Percentiles rank a stretch among this genome's conserved stretches.
Conservation (phyloP, 2,888 invertebrate species). For the Ischnus inquisitorius region DNA sequence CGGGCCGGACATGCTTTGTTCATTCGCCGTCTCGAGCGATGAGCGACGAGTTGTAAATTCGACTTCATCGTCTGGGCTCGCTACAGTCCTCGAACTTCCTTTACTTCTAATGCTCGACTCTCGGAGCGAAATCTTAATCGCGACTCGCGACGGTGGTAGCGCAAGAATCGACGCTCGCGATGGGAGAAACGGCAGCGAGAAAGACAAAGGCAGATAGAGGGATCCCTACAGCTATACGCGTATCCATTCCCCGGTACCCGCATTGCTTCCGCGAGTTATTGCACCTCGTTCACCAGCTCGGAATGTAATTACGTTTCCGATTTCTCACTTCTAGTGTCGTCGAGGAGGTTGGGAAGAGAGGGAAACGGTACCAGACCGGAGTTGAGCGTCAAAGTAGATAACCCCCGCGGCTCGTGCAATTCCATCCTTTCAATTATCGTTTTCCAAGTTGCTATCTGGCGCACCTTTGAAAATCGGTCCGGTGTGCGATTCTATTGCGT, state of each 20-base stretch:
- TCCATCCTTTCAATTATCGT: slow-evolving; percentile 48
- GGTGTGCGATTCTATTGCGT: slow-evolving; percentile 7
- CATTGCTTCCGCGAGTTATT: slow-evolving; percentile 54
- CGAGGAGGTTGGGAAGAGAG: slow-evolving; percentile 7
- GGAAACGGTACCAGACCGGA: slow-evolving; percentile 19
- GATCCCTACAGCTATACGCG: slow-evolving; percentile 1
- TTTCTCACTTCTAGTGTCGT: slow-evolving; percentile 60
- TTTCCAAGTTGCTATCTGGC: slow-evolving; percentile 13
- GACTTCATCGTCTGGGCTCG: background rate
- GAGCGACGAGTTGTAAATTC: background rate
- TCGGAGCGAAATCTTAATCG: slow-evolving; percentile 55
- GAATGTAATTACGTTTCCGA: slow-evolving; percentile 68
- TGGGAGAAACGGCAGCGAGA: background rate
- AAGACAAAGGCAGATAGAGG: slow-evolving; percentile 25
- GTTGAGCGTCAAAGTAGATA: slow-evolving; percentile 46
- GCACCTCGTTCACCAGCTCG: slow-evolving; percentile 60
- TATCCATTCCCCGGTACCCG: slow-evolving; percentile 21
- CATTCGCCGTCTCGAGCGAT: too few species aligned
- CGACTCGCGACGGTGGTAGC: slow-evolving; percentile 28
- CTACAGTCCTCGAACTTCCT: background rate
- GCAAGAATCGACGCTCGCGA: background rate
- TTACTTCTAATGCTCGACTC: slow-evolving; percentile 31
- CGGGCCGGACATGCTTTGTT: too few species aligned
- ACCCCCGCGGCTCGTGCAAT: slow-evolving; percentile 24
- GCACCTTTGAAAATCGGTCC: slow-evolving; percentile 3